Conservation (phyloP, 2,797 vertebrate genomes). For the Crenuchus spilurus region DNA sequence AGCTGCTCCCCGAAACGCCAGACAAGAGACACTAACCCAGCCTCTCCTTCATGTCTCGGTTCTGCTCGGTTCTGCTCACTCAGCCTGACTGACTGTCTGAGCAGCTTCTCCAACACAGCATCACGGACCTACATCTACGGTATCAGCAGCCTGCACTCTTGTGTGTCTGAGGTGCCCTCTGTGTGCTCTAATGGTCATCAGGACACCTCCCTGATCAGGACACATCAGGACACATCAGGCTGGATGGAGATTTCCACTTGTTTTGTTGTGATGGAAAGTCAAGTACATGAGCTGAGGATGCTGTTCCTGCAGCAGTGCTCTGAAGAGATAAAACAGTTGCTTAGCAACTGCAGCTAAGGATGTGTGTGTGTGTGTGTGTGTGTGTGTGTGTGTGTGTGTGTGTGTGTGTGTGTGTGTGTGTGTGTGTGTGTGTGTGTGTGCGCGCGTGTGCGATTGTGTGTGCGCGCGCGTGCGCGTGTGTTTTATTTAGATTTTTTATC, state of each 20-base stretch:
- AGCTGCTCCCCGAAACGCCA: slow-evolving; percentile 59
- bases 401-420: no score
- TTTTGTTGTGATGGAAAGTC: slow-evolving; percentile 14
- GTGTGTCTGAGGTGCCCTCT: background rate
- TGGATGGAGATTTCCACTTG: background rate
- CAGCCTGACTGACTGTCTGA: background rate
- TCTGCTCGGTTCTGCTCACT: background rate
- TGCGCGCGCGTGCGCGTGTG: no score
- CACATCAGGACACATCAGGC: background rate
- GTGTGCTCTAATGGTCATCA: no score
- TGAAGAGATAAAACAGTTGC: slow-evolving; percentile 63
- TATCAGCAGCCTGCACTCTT: background rate
- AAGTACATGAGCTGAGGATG: slow-evolving; percentile 8
- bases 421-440: no score
- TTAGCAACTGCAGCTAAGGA: slow-evolving; percentile 71
- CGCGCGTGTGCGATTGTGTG: no score
- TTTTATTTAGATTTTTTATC: no score
- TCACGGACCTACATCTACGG: no score
- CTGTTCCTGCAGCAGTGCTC: slow-evolving; percentile 36
- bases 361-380: no score
- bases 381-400: no score
- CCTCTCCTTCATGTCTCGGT: slow-evolving; percentile 12
- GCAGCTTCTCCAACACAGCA: background rate
- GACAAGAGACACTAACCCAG: slow-evolving; percentile 22
- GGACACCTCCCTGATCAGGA: background rate